A percentile compares a stretch with the other conserved stretches of the same genome.
phyloP scores from a whole-genome alignment of 2,113 vertebrate genomes.

The Pelmatolapia mariae region DNA sequence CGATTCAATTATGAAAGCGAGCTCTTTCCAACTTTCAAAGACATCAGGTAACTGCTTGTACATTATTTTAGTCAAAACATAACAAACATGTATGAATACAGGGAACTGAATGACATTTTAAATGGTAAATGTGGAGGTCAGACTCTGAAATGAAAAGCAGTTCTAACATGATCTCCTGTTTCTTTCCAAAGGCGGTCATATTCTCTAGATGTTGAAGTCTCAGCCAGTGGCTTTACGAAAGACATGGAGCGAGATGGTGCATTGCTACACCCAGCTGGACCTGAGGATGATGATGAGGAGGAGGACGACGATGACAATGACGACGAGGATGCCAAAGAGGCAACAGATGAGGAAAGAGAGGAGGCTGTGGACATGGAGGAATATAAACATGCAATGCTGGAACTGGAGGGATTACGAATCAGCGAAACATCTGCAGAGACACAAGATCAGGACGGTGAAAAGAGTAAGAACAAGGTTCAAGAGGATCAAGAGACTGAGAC shows the following conservation, averaged over 20 bases:
- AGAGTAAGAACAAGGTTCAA: constrained; percentile 12
- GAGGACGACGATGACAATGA: constrained; percentile 30
- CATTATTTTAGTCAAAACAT: background rate
- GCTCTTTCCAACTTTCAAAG: constrained; percentile 86
- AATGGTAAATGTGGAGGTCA: background rate
- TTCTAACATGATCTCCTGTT: background rate
- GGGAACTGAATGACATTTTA: background rate
- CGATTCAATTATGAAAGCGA: constrained; percentile 90
- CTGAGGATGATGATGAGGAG: constrained; percentile 57
- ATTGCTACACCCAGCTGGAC: constrained; percentile 75
- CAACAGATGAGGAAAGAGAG: background rate
- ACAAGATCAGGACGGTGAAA: background rate
- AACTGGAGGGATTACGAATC: constrained; percentile 66
- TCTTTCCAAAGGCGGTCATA: constrained; percentile 70
- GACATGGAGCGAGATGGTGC: constrained; percentile 80
- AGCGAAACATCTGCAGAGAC: constrained; percentile 1
- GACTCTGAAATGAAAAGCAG: background rate
- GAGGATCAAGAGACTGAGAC: background rate
- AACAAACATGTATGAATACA: background rate
- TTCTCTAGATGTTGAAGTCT: constrained; percentile 86
- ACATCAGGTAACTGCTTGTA: constrained; percentile 78
- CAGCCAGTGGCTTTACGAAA: constrained; percentile 89
- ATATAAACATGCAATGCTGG: constrained; percentile 70
- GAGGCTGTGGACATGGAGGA: constrained; percentile 64
- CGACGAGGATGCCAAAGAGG: constrained; percentile 14